Percentiles rank a stretch among this genome's conserved stretches.
phyloP scores from a whole-genome alignment of 2,113 vertebrate genomes.

The Microtus richardsoni region DNA sequence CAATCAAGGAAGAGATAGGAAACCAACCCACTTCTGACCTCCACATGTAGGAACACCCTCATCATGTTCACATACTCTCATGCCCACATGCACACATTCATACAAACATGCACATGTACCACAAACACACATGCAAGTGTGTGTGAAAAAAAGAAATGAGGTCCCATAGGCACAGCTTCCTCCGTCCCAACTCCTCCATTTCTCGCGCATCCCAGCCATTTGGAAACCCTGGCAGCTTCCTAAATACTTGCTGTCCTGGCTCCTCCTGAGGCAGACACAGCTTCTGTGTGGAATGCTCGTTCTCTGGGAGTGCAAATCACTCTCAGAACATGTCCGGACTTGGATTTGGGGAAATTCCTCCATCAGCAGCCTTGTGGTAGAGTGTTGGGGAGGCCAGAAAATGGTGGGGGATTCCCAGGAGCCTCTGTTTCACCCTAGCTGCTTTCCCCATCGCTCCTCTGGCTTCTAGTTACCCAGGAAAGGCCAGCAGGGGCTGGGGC shows the following conservation, averaged over 20 bases:
- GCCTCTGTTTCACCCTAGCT: not conserved
- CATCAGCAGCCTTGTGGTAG: not conserved
- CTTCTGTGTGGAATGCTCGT: not conserved
- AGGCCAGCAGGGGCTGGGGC: no score
- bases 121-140: not conserved
- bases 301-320: not conserved
- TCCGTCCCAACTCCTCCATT: not conserved
- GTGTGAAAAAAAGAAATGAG: no score
- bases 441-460: not conserved
- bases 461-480: not conserved
- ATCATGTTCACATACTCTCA: no score
- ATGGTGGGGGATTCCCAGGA: not conserved
- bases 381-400: not conserved
- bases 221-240: not conserved
- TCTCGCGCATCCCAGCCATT: not conserved
- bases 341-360: not conserved
- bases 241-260: not conserved
- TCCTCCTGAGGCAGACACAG: not conserved
- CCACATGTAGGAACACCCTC: not conserved
- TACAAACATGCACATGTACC: not conserved
- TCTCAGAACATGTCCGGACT: not conserved
- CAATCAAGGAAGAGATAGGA: not conserved
- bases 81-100: not conserved
- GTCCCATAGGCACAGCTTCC: not conserved
- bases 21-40: not conserved